phyloP scores from a whole-genome alignment of 2,888 invertebrate genomes.

The Drosophila parthenogenetica region DNA sequence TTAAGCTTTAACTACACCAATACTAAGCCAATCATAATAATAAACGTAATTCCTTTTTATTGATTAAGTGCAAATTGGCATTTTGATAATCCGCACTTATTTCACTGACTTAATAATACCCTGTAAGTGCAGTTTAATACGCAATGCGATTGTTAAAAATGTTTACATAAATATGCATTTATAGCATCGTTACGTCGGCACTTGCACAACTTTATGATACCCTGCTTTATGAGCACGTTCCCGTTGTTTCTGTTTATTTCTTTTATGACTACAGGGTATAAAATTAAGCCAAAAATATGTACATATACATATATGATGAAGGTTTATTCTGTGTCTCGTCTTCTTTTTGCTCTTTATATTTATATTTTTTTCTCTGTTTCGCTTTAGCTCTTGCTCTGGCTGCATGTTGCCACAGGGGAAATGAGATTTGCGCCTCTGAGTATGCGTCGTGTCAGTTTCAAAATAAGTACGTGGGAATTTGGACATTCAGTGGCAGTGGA shows the following conservation, averaged over 20 bases:
- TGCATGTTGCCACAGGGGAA: slow-evolving; percentile 67
- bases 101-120: neutral
- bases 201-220: slow-evolving; percentile 22
- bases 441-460: slow-evolving; percentile 72
- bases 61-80: too few relatives aligned
- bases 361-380: slow-evolving; percentile 9
- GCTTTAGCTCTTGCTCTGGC: slow-evolving; percentile 12
- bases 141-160: neutral
- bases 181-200: slow-evolving; percentile 3
- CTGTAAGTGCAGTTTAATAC: slow-evolving; percentile 3
- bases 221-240: slow-evolving; percentile 23
- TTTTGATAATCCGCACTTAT: too few relatives aligned
- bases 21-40: too few relatives aligned
- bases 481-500: slow-evolving; percentile 48
- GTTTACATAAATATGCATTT: neutral
- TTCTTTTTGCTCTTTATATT: slow-evolving; percentile 17
- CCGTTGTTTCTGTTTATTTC: slow-evolving; percentile 10
- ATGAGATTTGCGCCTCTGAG: slow-evolving; percentile 75
- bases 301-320: slow-evolving; percentile 39
- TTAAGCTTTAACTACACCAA: too few relatives aligned
- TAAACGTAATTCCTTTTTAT: too few relatives aligned
- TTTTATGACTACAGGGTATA: slow-evolving; percentile 53
- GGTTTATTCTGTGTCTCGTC: slow-evolving; percentile 39
- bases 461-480: slow-evolving; percentile 63
- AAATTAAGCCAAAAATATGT: slow-evolving; percentile 22